Conservation (phyloP, 92 coral and sea anemone species). For the Meandrina meandrites region DNA sequence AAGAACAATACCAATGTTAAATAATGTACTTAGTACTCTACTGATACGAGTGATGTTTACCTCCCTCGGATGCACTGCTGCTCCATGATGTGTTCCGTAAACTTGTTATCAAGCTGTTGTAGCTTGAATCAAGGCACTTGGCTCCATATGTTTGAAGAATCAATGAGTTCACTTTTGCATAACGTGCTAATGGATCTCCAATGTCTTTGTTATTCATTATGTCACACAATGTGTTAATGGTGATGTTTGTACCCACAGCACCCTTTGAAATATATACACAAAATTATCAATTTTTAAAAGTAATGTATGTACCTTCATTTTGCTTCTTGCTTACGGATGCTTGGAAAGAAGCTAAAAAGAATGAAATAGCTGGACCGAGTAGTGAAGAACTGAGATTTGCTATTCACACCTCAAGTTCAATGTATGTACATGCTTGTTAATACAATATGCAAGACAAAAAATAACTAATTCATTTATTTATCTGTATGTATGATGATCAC, state of each 20-base stretch:
- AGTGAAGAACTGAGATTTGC: no score
- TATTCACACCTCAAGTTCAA: no score
- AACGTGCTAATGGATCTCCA: constrained; percentile 76
- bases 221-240: constrained; percentile 84
- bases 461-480: no score
- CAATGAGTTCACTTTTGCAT: constrained; percentile 84
- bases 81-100: constrained; percentile 85
- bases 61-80: constrained; percentile 96
- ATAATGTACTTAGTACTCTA: no score
- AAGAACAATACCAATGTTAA: neutral
- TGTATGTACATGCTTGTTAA: no score
- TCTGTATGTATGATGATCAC: no score
- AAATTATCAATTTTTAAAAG: neutral
- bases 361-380: no score
- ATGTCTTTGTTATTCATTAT: constrained; percentile 77
- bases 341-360: no score
- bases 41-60: constrained; percentile 48
- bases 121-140: constrained; percentile 79
- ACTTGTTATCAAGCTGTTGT: constrained; percentile 65
- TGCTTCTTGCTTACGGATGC: no score
- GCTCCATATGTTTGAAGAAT: constrained; percentile 75
- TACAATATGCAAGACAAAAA: no score
- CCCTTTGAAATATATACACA: constrained; percentile 64
- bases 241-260: constrained; percentile 85
- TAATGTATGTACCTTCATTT: no score